Evolutionary conservation across 2,888 invertebrate genomes (phyloP), one percentile per base, ranked within the genome.

Genomic region (Zonitis immaculata): DNA sequence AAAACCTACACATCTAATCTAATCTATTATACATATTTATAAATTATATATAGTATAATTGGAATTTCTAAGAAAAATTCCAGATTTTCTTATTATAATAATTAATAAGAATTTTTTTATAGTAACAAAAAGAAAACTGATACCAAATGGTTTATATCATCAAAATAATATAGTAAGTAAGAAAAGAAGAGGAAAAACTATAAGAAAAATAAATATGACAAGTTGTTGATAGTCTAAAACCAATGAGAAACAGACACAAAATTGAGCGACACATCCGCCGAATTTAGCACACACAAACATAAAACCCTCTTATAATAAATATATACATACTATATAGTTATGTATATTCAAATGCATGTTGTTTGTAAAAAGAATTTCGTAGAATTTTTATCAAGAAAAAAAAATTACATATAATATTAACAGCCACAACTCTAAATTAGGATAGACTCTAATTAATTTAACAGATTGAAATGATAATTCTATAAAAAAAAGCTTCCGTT

Each of bases 401-500:
- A 16, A 45, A 0, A 11, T 3, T 3, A 3, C 1, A 14, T n/a
- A 6, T 11, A 30, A 30, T 20, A 6, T 12, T 8, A 28, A 18
- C 18, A 45, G n/a, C 6, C 16, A 11, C 18, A 28, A 11, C 51
- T 47, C 35, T 48, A 54, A 27, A 51, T 54, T 51, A 51, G 44
- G 45, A 32, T 11, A 27, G 26, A 25, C 7, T 30, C 12, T 45
- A 30, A 45, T 45, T 45, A 45, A n/a, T 45, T 27, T 18, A 45
- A 1, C 45, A 45, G 45, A 45, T 45, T 45, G 28, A 28, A 16
- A 26, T 45, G 45, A 45, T 45, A 45, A 28, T n/a, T n/a, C n/a
- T n/a, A n/a, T 52, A 50, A 25, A 49, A 50, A 42, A 46, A 35
- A 46, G 25, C 47, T 54, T 54, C 50, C 54, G 54, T 44, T 53